A percentile compares a stretch with the other conserved stretches of the same genome.
phyloP scores from a whole-genome alignment of 2,113 vertebrate genomes.

The Gallinago undulata region DNA sequence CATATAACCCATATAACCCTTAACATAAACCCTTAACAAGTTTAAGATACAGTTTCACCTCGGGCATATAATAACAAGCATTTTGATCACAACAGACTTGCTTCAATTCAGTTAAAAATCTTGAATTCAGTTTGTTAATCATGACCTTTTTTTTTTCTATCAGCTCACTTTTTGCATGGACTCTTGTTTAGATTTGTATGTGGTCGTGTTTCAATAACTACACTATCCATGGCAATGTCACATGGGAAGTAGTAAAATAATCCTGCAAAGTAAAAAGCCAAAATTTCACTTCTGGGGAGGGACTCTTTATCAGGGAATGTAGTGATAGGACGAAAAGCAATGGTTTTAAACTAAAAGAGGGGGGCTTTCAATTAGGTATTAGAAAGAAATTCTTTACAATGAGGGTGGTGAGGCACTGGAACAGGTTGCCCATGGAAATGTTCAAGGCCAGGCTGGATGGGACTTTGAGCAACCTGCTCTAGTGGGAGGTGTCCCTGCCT shows the following conservation, averaged over 20 bases:
- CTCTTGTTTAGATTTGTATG: background rate
- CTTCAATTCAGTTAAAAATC: background rate
- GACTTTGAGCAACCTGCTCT: too few species aligned
- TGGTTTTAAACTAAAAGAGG: too few species aligned
- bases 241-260: background rate
- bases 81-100: background rate
- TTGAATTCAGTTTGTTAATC: background rate
- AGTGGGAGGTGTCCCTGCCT: too few species aligned
- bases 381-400: too few species aligned
- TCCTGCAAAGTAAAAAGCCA: background rate
- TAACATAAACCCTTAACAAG: background rate
- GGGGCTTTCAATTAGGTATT: too few species aligned
- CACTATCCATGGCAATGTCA: background rate
- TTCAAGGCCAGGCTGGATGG: too few species aligned
- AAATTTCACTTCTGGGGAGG: background rate
- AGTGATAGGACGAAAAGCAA: too few species aligned
- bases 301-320: too few species aligned
- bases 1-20: background rate
- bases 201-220: background rate
- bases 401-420: too few species aligned
- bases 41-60: background rate
- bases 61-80: background rate
- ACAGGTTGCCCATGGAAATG: too few species aligned
- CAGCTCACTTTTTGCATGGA: background rate
- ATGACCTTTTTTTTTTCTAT: background rate